Base-by-base conservation (phyloP, 1,140 invertebrate genomes). In the Calephelis nemesis region DNA sequence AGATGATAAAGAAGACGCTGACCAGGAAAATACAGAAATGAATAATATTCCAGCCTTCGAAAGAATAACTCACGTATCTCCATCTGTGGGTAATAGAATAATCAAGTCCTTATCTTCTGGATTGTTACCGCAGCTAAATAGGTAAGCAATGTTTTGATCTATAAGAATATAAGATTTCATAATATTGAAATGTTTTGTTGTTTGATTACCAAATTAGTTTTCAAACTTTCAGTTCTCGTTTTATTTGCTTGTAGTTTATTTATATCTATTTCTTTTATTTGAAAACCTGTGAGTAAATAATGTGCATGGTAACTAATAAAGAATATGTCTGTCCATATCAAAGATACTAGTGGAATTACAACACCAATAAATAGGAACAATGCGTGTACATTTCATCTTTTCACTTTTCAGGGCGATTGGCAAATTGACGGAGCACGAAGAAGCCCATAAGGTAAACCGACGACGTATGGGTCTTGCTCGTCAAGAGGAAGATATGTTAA, bases 401-500 rank as follows among this genome's bases (percentile, higher is more conserved):
- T 47, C 19, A 13, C 63, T 68, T 80, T 76, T 77, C 75, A 93
- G 92, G 73, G 94, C 93, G 62, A 95, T 98, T 6, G 94, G 95
- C 0, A 93, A 95, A 75, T 92, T 96, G 88, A 95, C 95, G 0
- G 95, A 95, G 65, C 94, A 95, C 70, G 97, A 97, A 72, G 92
- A 87, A 39, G 95, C 95, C 54, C 97, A 98, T 85, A 98, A 98
- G 83, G 81, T 97, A 0, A 96, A 97, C 81, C 94, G 95, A 42
- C 95, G 95, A 60, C 93, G 92, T 4, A 92, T 93, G 9, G 93
- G 94, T 39, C 70, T 91, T 8, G 94, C 95, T 42, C 92, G 93
- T n/a, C 96, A 96, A 75, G 97, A 99, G 78, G 96, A 98, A 73
- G 98, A 99, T 82, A 95, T 99, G 73, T 90, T 97, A 67, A 93